Conservation (phyloP, 2,888 invertebrate species). For the Ormyrus thymus region DNA sequence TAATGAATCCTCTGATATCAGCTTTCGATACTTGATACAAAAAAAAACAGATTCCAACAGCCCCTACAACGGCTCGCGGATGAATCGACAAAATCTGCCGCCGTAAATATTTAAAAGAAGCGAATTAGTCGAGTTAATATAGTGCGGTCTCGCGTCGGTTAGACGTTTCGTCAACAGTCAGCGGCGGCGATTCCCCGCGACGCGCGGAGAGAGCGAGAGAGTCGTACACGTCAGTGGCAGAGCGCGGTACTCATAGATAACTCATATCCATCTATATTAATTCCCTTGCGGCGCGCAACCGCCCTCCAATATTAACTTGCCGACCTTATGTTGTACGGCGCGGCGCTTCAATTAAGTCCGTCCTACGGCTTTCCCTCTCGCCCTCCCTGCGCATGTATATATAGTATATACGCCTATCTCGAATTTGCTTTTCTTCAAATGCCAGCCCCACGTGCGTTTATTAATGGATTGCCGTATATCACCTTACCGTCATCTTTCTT, state of each 20-base stretch:
- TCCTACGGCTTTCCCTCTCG: conserved; percentile 2
- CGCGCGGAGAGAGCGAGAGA: neutral
- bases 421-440: conserved; percentile 62
- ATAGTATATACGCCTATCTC: conserved; percentile 39
- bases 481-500: neutral
- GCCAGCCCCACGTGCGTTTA: conserved; percentile 34
- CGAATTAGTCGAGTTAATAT: too few relatives aligned
- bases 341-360: conserved; percentile 13
- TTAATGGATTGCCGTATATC: too few relatives aligned
- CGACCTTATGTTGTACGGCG: conserved; percentile 4
- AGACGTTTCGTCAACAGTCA: too few relatives aligned
- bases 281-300: conserved; percentile 59
- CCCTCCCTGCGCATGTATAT: too few relatives aligned
- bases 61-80: too few relatives aligned
- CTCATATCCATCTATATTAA: conserved; percentile 34
- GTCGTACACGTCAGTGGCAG: neutral
- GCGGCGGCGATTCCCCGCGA: neutral
- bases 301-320: conserved; percentile 1
- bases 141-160: too few relatives aligned
- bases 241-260: conserved; percentile 5
- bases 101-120: too few relatives aligned
- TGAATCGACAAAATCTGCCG: too few relatives aligned
- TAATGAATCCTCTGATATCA: too few relatives aligned
- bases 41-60: too few relatives aligned
- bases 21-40: too few relatives aligned